phyloP scores from a whole-genome alignment of 2,888 invertebrate genomes.

The Cephus runcator region DNA sequence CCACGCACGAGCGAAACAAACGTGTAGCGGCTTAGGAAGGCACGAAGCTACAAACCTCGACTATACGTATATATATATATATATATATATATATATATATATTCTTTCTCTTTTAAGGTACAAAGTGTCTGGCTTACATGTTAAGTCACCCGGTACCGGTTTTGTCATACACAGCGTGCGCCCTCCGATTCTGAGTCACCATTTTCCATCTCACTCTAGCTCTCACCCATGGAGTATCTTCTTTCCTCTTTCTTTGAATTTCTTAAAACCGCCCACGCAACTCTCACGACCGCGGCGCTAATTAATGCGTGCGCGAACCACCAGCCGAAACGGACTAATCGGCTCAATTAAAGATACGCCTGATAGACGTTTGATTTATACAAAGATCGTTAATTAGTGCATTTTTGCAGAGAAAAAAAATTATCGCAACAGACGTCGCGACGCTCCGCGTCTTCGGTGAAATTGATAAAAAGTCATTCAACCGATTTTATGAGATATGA shows the following conservation, averaged over 20 bases:
- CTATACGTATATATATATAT: background rate
- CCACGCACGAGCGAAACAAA: constrained; percentile 32
- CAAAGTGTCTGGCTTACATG: background rate
- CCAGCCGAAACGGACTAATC: background rate
- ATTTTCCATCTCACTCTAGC: background rate
- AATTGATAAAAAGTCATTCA: no score
- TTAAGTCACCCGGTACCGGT: background rate
- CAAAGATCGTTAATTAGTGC: no score
- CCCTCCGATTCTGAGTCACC: constrained; percentile 2
- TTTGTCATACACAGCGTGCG: background rate
- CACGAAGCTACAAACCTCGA: background rate
- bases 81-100: background rate
- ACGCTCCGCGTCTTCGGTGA: no score
- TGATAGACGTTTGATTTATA: no score
- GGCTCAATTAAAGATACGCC: background rate
- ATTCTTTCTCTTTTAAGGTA: background rate
- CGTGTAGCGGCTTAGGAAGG: background rate
- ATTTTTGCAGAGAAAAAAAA: no score
- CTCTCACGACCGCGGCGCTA: background rate
- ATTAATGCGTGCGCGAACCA: background rate
- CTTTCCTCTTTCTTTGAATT: no score
- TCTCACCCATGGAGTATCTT: background rate
- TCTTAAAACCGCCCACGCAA: background rate
- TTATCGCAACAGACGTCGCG: no score
- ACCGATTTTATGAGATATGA: no score